Percentiles rank a stretch among this genome's conserved stretches.
Conservation (phyloP, 2,113 vertebrate genomes). For the Alosa alosa region DNA sequence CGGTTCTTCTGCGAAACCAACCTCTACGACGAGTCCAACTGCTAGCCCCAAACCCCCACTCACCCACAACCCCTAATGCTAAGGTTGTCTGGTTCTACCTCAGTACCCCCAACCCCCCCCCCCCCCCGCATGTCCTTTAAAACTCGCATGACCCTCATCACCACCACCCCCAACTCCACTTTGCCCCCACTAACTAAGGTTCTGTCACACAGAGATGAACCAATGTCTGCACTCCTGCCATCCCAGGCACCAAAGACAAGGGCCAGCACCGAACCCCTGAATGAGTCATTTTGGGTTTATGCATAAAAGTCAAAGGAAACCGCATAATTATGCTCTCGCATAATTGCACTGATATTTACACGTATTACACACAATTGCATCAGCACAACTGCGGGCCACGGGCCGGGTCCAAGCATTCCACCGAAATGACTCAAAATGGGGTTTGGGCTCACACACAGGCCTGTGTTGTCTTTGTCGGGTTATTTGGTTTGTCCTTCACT, state of each 20-base stretch:
- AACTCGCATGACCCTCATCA: conserved; percentile 17
- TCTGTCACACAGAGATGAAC: conserved; percentile 1
- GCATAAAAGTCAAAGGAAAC: not conserved
- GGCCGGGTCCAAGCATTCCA: not conserved
- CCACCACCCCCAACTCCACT: not conserved
- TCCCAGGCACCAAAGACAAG: not conserved
- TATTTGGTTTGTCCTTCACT: conserved; percentile 58
- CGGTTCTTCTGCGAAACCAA: conserved; percentile 96
- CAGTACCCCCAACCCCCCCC: conserved; percentile 10
- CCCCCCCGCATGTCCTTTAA: not conserved
- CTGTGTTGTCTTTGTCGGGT: not conserved
- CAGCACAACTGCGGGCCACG: not conserved
- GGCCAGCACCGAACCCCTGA: not conserved
- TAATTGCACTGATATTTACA: not conserved
- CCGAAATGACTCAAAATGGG: not conserved
- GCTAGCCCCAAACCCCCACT: conserved; percentile 77
- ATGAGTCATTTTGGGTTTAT: not conserved
- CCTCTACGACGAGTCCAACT: conserved; percentile 95
- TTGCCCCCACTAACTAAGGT: not conserved
- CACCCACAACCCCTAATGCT: conserved; percentile 56
- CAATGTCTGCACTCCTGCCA: not conserved
- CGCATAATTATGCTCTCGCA: not conserved
- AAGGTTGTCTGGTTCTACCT: conserved; percentile 72
- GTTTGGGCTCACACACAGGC: not conserved
- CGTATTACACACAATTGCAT: not conserved